Evolutionary conservation across 2,113 vertebrate species (phyloP).

Genomic region (Lepus timidus): DNA sequence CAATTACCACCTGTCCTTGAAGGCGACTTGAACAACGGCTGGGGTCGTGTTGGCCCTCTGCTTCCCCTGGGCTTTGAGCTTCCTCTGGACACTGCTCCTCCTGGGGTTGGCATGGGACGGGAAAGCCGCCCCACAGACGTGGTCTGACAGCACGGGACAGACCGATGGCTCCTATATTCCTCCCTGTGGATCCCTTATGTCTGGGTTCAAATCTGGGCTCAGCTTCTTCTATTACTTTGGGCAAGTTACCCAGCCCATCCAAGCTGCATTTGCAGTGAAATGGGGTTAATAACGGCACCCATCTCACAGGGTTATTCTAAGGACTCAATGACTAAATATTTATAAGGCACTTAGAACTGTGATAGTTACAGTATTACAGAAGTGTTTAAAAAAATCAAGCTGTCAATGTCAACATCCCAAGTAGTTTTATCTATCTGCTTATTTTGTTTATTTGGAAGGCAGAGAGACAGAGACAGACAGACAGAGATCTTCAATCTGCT

Average conservation of each 20-base stretch:
- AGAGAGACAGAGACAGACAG: too few relatives aligned
- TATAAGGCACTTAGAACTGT: not conserved
- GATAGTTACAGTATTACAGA: accelerated
- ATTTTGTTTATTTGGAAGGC: too few relatives aligned
- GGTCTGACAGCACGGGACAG: too few relatives aligned
- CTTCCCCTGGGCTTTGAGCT: not conserved
- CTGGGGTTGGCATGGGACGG: not conserved
- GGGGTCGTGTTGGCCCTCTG: accelerated
- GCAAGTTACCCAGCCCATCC: not conserved
- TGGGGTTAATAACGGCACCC: not conserved
- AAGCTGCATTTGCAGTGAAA: not conserved
- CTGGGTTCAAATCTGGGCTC: not conserved
- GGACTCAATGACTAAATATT: not conserved
- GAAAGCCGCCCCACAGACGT: accelerated
- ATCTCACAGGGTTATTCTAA: not conserved
- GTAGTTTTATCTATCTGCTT: too few relatives aligned
- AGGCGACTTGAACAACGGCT: not conserved
- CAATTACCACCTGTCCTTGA: too few relatives aligned
- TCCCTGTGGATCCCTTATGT: not conserved
- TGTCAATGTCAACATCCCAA: not conserved
- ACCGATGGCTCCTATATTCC: not conserved
- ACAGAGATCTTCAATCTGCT: too few relatives aligned
- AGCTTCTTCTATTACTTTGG: not conserved
- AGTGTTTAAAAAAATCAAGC: not conserved
- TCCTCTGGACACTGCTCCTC: not conserved